These are phyloP conservation scores for Pontoporia blainvillei DNA, from an alignment of 2,113 vertebrate species.

Conservation along the genomic window DNA sequence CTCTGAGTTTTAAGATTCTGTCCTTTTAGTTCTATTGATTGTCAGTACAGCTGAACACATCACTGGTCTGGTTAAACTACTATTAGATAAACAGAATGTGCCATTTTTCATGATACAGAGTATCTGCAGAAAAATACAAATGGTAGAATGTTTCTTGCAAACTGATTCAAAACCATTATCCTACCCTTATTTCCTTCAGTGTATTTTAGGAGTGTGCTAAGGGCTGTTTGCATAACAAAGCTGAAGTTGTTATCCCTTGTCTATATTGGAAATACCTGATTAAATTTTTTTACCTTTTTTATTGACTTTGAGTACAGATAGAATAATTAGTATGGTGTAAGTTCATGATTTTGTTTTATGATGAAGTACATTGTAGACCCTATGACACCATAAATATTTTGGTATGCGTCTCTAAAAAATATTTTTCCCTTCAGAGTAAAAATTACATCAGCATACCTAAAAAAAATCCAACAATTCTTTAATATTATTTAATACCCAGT, in stretches of 20 bases:
- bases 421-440: background rate
- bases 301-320: background rate
- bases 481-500: background rate
- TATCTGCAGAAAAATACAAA: background rate
- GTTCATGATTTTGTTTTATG: conserved; percentile 16
- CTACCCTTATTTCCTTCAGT: background rate
- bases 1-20: conserved; percentile 15
- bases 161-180: background rate
- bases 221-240: background rate
- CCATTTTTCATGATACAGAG: background rate
- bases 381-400: background rate
- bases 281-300: background rate
- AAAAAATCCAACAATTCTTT: background rate
- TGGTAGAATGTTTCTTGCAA: background rate
- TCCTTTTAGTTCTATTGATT: background rate
- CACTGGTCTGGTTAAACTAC: background rate
- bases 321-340: background rate
- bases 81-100: background rate
- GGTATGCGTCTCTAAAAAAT: background rate
- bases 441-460: background rate
- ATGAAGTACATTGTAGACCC: background rate
- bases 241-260: background rate
- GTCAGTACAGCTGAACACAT: background rate
- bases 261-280: background rate
- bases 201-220: background rate